A percentile compares a stretch with the other conserved stretches of the same genome.
These are phyloP conservation scores for Drosophila siamana DNA, from an alignment of 2,888 invertebrate species.

Conservation along the genomic window DNA sequence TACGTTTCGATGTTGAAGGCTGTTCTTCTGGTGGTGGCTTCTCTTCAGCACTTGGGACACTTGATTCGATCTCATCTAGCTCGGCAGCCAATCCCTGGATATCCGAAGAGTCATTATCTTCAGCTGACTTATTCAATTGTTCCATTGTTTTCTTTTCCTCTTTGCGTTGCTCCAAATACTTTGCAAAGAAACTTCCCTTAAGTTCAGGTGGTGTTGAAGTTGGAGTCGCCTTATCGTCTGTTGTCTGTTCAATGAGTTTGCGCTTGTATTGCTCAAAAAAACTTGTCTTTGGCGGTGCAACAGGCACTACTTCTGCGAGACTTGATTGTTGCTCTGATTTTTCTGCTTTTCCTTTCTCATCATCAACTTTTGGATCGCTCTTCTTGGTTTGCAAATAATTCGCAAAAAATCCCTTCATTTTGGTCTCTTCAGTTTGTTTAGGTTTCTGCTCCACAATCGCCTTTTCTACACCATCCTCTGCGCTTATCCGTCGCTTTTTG, in stretches of 20 bases:
- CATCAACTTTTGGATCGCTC: background rate
- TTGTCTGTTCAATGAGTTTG: conserved; percentile 37
- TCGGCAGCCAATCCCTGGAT: conserved; percentile 58
- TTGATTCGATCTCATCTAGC: conserved; percentile 62
- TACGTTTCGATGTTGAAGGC: conserved; percentile 61
- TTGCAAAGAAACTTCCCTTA: conserved; percentile 75
- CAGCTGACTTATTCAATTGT: background rate
- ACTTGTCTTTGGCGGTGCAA: conserved; percentile 20
- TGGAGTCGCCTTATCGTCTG: conserved; percentile 13
- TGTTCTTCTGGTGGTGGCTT: conserved; percentile 2
- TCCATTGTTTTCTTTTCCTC: conserved; percentile 2
- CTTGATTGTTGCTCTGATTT: background rate
- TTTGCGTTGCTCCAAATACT: conserved; percentile 56
- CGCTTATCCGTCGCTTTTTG: conserved; percentile 71
- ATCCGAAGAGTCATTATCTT: conserved; percentile 38
- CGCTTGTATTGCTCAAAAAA: conserved; percentile 55
- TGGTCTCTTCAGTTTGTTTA: conserved; percentile 53
- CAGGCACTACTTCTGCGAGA: background rate
- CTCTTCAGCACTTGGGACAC: conserved; percentile 2
- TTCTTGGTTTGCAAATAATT: conserved; percentile 63
- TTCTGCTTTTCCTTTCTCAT: background rate
- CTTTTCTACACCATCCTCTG: conserved; percentile 42
- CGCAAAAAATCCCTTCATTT: conserved; percentile 67
- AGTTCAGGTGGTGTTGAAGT: conserved; percentile 47
- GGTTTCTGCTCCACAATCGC: conserved; percentile 36